phyloP scores from a whole-genome alignment of 1,140 invertebrate genomes.

The Elysia chlorotica region DNA sequence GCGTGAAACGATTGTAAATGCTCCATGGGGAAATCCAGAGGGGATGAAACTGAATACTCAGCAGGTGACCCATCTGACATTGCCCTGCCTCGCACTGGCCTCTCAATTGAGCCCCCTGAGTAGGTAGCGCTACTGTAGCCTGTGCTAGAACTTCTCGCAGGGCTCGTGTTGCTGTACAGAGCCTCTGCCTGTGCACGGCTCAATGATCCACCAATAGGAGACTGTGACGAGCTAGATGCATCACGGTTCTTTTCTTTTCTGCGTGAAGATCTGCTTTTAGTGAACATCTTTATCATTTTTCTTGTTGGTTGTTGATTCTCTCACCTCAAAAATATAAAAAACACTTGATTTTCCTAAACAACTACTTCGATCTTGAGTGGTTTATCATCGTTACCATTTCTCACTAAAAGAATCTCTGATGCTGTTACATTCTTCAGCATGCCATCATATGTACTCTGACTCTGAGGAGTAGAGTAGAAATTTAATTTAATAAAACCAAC shows the following conservation, averaged over 20 bases:
- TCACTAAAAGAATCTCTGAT: no score
- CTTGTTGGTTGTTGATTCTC: no score
- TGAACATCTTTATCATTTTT: slow-evolving; percentile 32
- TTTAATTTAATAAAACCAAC: no score
- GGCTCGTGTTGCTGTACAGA: slow-evolving; percentile 15
- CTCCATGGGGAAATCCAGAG: slow-evolving; percentile 44
- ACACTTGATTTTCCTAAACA: no score
- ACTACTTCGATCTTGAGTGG: no score
- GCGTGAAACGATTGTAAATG: slow-evolving; percentile 41
- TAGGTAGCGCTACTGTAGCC: slow-evolving; percentile 10
- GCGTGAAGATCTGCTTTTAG: slow-evolving; percentile 30
- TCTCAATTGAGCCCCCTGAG: slow-evolving; percentile 24
- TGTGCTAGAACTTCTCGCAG: slow-evolving; percentile 1
- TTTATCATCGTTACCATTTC: no score
- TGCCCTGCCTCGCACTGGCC: slow-evolving; percentile 21
- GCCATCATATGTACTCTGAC: no score
- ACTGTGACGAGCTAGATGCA: background rate
- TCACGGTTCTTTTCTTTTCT: slow-evolving; percentile 15
- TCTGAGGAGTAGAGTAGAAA: no score
- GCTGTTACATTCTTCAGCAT: no score
- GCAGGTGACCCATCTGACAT: slow-evolving; percentile 24
- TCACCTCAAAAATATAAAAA: no score
- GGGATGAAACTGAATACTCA: slow-evolving; percentile 22
- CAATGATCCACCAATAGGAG: background rate
- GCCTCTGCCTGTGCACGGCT: slow-evolving; percentile 1